Percentiles rank a stretch among this genome's conserved stretches.
Evolutionary conservation across 2,797 vertebrate genomes (phyloP).

Genomic region (Pyrrhura leucotis): DNA sequence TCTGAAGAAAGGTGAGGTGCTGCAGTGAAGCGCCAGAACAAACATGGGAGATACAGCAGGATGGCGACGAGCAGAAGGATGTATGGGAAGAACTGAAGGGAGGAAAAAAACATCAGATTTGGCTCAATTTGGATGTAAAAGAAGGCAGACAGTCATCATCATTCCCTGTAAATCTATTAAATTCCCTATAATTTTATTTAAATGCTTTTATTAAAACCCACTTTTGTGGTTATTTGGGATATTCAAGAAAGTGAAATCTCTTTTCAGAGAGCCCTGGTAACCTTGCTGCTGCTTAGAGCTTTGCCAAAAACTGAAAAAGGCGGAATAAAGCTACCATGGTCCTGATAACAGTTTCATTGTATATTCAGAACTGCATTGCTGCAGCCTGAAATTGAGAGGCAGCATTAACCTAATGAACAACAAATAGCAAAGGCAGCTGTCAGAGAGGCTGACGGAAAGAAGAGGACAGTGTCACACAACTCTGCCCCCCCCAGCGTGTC

Average conservation of each 20-base stretch:
- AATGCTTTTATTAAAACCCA: neutral
- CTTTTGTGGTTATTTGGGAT: neutral
- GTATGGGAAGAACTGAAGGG: slow-evolving; percentile 92
- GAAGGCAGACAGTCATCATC: neutral
- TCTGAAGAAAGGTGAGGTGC: slow-evolving; percentile 90
- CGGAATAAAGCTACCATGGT: neutral
- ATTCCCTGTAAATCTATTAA: neutral
- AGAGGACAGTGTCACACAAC: neutral
- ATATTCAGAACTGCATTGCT: neutral
- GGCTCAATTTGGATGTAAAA: neutral
- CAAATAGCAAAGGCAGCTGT: neutral
- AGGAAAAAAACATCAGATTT: neutral
- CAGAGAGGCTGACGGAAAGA: neutral
- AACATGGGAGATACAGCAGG: slow-evolving; percentile 85
- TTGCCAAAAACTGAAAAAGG: fast-evolving
- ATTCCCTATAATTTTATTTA: neutral
- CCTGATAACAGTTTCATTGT: neutral
- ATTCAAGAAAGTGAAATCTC: neutral
- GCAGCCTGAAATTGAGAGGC: neutral
- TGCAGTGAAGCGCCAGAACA: slow-evolving; percentile 91
- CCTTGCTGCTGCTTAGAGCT: neutral
- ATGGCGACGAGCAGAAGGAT: slow-evolving; percentile 90
- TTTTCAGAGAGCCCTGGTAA: neutral
- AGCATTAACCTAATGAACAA: neutral
- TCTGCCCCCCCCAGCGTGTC: fast-evolving